Evolutionary conservation across 2,113 vertebrate species (phyloP), one percentile per base, ranked within the genome.

Genomic region (Nothoprocta perdicaria): DNA sequence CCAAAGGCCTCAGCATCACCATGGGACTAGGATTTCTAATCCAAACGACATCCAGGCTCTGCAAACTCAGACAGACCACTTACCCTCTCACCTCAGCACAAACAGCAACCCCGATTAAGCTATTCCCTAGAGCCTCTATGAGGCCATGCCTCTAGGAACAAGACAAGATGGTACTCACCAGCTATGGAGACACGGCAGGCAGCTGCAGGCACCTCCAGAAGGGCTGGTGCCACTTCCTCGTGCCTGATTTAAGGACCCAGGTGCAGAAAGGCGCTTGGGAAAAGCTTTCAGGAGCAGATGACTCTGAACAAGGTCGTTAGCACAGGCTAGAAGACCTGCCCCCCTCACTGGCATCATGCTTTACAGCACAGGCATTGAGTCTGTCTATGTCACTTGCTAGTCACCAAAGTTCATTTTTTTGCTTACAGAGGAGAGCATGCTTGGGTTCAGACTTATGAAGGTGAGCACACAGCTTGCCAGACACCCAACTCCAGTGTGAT

Each of bases 171-270:
- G 15, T 31, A 52, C 76, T 85, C 65, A 58, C 50, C 40, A 67
- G 27, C 24, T 12, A 1, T 16, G 22, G 24, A 38, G 48, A 38
- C 35, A 6, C 10, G 21, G 68, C 17, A 17, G 52, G 12, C 68
- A 74, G 2, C 22, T 14, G 2, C 4, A 85, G 58, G 6, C 52
- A 62, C 50, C 75, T 88, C 55, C 29, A 61, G 24, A 3, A 48
- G 2, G 38, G 40, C 73, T 84, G 4, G 8, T 6, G 26, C 76
- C 33, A 22, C 62, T 88, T 75, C 38, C 52, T 81, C 78, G 80
- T 62, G 40, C 71, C 84, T 62, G 14, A 84, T 82, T 86, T 73
- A 82, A 71, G 75, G 58, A 90, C 57, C 23, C 87, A 85, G 89
- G 72, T 84, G 80, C 80, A 74, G 73, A 22, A 91, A 58, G 55